Base-by-base conservation (phyloP, 2,113 vertebrate genomes). In the Oxygymnocypris stewartii region DNA sequence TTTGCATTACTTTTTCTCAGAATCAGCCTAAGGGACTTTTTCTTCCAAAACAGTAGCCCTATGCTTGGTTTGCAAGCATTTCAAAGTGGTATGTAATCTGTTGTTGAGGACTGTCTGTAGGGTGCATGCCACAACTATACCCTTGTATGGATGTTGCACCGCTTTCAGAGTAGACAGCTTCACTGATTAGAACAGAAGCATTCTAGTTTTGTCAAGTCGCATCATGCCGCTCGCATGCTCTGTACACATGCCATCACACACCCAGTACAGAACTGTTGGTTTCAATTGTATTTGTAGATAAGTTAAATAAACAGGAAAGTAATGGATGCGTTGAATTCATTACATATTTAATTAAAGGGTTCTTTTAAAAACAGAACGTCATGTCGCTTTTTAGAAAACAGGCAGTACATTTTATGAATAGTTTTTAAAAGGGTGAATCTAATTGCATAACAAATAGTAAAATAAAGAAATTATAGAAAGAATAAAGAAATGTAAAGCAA, bases 181-280 rank as follows among this genome's bases (percentile, higher is more conserved):
- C 8, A 42, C 25, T 51, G 40, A 77, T 77, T 77, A 31, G 75
- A 51, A 77, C 47, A 51, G 75, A 77, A 77, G 44, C 44, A n/a
- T 16, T 77, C 75, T 77, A 77, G 75, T 49, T 77, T 77, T 51
- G 75, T 77, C 75, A 77, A 51, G n/a, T 49, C 75, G n/a, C 44
- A 77, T 77, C 75, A 77, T 77, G 75, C n/a, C 13, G 44, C 75
- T 51, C 13, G 74, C 74, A 28, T 49, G 44, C 75, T 25, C 44
- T 18, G 23, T 16, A 51, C 44, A 77, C 23, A 25, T 51, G 69
- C 69, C n/a, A n/a, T n/a, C n/a, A n/a, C n/a, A n/a, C n/a, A n/a
- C n/a, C n/a, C n/a, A n/a, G n/a, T n/a, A n/a, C n/a, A n/a, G n/a
- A n/a, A n/a, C n/a, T n/a, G n/a, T n/a, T n/a, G n/a, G 7, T 59